phyloP scores from a whole-genome alignment of 2,888 invertebrate genomes.

The Argyra leucocephala region DNA sequence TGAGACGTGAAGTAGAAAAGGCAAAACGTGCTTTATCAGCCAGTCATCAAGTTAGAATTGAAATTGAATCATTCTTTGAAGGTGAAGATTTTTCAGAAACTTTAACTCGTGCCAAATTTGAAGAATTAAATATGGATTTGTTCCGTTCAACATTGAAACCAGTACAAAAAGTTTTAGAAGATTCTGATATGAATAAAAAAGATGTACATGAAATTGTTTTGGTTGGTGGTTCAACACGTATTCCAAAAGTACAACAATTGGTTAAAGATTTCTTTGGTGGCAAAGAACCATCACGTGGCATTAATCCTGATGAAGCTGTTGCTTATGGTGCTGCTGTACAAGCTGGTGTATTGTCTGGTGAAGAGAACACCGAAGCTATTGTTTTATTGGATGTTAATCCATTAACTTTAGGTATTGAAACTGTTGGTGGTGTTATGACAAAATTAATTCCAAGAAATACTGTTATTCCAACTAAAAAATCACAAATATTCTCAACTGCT shows the following conservation, averaged over 20 bases:
- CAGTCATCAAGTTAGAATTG: conserved; percentile 87
- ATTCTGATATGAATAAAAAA: conserved; percentile 97
- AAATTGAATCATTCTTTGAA: conserved; percentile 97
- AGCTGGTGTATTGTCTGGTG: conserved; percentile 91
- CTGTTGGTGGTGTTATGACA: conserved; percentile 99
- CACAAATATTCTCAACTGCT: conserved; percentile 98
- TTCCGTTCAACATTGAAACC: conserved; percentile 90
- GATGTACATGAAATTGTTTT: conserved; percentile 98
- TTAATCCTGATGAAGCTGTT: conserved; percentile 98
- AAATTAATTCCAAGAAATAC: conserved; percentile 96
- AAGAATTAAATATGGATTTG: conserved; percentile 91
- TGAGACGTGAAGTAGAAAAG: conserved; percentile 94
- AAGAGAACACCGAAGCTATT: conserved; percentile 93
- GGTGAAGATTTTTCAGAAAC: conserved; percentile 98
- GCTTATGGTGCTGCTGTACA: conserved; percentile 98
- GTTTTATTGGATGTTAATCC: conserved; percentile 97
- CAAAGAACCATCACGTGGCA: conserved; percentile 95
- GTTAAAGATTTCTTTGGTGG: conserved; percentile 94
- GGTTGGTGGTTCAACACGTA: conserved; percentile 97
- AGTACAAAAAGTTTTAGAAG: conserved; percentile 91
- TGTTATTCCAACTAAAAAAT: conserved; percentile 98
- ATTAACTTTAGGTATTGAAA: conserved; percentile 98
- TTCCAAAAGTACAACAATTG: conserved; percentile 91
- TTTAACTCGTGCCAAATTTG: conserved; percentile 95
- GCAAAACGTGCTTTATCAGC: conserved; percentile 93